Evolutionary conservation across 2,888 invertebrate species (phyloP), one percentile per base, ranked within the genome.

Genomic region (Eubasilissa splendida): DNA sequence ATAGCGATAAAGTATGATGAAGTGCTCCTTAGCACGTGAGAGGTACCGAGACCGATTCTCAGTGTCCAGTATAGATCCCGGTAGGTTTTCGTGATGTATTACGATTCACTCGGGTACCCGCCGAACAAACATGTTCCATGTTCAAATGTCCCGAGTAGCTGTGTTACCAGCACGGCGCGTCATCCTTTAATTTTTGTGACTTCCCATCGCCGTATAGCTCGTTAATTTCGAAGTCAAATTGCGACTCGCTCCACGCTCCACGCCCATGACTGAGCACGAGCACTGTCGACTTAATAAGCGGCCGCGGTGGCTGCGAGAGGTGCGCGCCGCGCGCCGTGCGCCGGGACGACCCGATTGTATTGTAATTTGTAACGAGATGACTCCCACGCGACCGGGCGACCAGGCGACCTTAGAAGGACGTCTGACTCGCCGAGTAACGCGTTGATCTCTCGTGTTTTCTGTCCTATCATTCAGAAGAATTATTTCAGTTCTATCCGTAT

Each of bases 351-450:
- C 42, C 58, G 65, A 82, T 82, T 82, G 82, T 82, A 82, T 82
- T 82, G 76, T 80, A 82, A 82, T 42, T 42, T 42, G 42, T 82
- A 76, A 79, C 79, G 68, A 59, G 75, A 75, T 65, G 66, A 50
- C 80, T 54, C 80, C 80, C 78, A 78, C 80, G 60, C 79, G 56
- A 66, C 82, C 56, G 22, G 59, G 42, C 42, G 4, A 42, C 42
- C 42, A 42, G 42, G 80, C 80, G 82, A 82, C 82, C 82, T 82
- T 82, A 82, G 82, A 82, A 82, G 82, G 82, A 80, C 82, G 82
- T 80, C 82, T 80, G 82, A 74, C 79, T 73, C 31, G 42, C 42
- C 71, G 9, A 65, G 65, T 53, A 54, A 54, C 58, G 22, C 50
- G 65, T 53, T 56, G 33, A 76, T 65, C 76, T 65, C 12, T 54